Evolutionary conservation across 2,113 vertebrate species (phyloP), one percentile per base, ranked within the genome.

Genomic region (Microcebus ravelobensis): DNA sequence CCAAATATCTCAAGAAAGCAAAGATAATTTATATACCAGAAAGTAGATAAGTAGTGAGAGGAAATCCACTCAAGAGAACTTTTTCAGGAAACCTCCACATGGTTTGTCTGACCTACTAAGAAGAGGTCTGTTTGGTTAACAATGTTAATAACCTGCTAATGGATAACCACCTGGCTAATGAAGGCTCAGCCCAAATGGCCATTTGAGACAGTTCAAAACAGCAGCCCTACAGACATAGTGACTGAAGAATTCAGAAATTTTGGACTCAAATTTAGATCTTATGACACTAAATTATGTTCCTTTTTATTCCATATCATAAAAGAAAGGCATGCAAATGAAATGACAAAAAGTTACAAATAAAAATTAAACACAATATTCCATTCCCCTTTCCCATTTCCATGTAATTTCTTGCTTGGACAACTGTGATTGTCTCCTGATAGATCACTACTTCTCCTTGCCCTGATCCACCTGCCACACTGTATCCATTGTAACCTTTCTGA

Each of bases 151-250:
- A 77, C 23, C 42, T 94, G 34, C 50, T 71, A 81, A 61, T 61
- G 42, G 81, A 71, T 71, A 45, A 39, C 25, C 39, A 39, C 29
- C 52, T 5, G 13, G 14, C 50, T 93, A 80, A 31, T 63, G n/a
- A 91, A 25, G 6, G 63, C 7, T 70, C 12, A 21, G 14, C n/a
- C 55, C 74, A 83, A 79, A 68, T 59, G 48, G 34, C 45, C 63
- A 87, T 36, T 95, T 65, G 36, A 90, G 39, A 90, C 21, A 91
- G 18, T 70, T 74, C 25, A 34, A 74, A 90, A 93, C 42, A 95
- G 45, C 12, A 84, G 42, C 5, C 12, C 17, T 63, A 4, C 48
- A 31, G n/a, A 20, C 27, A 73, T 21, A 76, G 27, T 11, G 8
- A 59, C 68, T 20, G 6, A 92, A 89, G n/a, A 93, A 92, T 52